Base-by-base conservation (phyloP, 1,140 invertebrate species). In the Drosophila biarmipes region DNA sequence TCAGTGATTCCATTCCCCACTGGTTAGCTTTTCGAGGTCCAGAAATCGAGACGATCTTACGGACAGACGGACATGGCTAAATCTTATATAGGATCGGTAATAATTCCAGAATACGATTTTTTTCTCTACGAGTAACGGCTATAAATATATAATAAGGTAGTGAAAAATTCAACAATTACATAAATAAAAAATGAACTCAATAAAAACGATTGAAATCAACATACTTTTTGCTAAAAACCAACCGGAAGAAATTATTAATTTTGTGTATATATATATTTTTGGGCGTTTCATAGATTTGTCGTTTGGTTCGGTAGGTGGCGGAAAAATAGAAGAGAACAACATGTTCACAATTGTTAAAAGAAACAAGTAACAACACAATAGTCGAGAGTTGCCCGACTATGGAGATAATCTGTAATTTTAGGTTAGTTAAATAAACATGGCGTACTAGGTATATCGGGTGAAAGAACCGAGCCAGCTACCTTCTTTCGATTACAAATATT, bases 241-340 rank as follows among this genome's bases (percentile, higher is more conserved):
- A 46, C 49, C 31, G 43, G 57, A 17, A 48, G 68, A 49, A 49
- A 49, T 49, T 59, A 48, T 37, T 64, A 54, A 38, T 42, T 56
- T 42, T 24, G 24, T 19, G 43, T 59, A 49, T 54, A 21, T 54
- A 21, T 64, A 21, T 24, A 4, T 64, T 52, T 46, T 52, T 53
- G 35, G 31, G 58, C 48, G 64, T 55, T 73, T 43, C 37, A 37
- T 48, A 35, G 48, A 51, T 78, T 51, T 53, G 56, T 73, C 53
- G 62, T 69, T 64, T 80, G 64, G 55, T 72, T 80, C 62, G 73
- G 54, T 69, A 46, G 54, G 51, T 74, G 59, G 69, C 74, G 73
- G 64, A 57, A 73, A 74, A 78, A 80, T 82, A 82, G 79, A 82
- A 80, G 79, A 80, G 80, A 82, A 80, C 59, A 80, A 77, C 68